phyloP scores from a whole-genome alignment of 2,113 vertebrate species.

The Aix galericulata region DNA sequence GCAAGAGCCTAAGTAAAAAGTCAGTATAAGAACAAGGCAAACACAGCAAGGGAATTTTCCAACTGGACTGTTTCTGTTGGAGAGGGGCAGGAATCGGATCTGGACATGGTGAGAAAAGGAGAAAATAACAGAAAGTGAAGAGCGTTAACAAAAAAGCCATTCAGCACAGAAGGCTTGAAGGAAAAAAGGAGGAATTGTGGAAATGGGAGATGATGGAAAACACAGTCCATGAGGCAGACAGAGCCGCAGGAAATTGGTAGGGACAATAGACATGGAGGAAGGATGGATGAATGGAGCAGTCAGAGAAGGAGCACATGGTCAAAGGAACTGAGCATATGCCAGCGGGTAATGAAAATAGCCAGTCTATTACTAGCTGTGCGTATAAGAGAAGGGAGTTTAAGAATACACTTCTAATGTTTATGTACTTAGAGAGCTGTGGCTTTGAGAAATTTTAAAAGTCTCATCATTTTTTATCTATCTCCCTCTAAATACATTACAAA shows the following conservation, averaged over 20 bases:
- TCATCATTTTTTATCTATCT: not conserved
- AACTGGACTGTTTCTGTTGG: constrained; percentile 12
- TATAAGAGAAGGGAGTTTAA: not conserved
- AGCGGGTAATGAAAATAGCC: not conserved
- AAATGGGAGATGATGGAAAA: not conserved
- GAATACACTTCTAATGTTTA: not conserved
- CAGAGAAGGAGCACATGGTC: not conserved
- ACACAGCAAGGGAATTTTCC: not conserved
- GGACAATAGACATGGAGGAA: not conserved
- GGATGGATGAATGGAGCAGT: not conserved
- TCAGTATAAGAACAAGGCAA: not conserved
- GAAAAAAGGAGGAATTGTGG: not conserved
- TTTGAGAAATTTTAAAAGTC: not conserved
- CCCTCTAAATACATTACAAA: not conserved
- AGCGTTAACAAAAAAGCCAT: not conserved
- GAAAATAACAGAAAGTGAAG: not conserved
- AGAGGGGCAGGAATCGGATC: not conserved
- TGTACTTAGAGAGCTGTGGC: not conserved
- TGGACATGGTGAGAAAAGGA: not conserved
- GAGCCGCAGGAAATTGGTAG: not conserved
- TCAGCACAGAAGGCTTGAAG: not conserved
- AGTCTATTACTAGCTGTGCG: not conserved
- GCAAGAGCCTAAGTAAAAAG: not conserved
- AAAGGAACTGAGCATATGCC: not conserved
- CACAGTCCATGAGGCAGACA: not conserved